Evolutionary conservation across 2,888 invertebrate genomes (phyloP).

Genomic region (Drosophila kuntzei): DNA sequence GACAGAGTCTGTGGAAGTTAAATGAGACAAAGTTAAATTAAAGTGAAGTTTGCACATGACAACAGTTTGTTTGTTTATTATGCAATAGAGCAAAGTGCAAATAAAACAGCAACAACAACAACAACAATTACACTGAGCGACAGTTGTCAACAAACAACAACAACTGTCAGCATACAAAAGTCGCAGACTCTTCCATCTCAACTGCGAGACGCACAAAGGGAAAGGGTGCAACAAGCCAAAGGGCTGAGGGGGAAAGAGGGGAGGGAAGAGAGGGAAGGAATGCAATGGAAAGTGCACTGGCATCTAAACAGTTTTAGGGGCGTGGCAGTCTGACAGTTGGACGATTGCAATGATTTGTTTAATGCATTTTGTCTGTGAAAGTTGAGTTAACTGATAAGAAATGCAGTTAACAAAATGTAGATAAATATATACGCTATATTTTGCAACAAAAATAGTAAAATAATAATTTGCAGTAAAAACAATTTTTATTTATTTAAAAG

Average conservation of each 20-base stretch:
- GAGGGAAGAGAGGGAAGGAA: not conserved
- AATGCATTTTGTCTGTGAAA: constrained; percentile 15
- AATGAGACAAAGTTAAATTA: constrained; percentile 60
- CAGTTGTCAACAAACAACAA: constrained; percentile 42
- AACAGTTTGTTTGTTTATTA: constrained; percentile 52
- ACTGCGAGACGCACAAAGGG: constrained; percentile 26
- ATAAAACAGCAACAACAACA: constrained; percentile 33
- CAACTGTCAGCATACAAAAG: constrained; percentile 41
- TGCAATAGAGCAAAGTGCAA: constrained; percentile 74
- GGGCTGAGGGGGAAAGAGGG: not conserved
- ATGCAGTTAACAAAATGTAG: not conserved
- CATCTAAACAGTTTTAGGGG: constrained; percentile 16
- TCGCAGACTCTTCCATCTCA: constrained; percentile 22
- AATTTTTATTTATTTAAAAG: too few species aligned
- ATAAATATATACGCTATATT: not conserved
- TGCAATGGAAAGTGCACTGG: constrained; percentile 14
- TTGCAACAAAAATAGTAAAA: too few species aligned
- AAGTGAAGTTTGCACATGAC: constrained; percentile 34
- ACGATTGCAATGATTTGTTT: constrained; percentile 19
- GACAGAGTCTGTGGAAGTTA: constrained; percentile 50
- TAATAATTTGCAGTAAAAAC: too few species aligned
- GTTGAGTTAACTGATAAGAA: constrained; percentile 4
- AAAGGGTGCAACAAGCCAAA: constrained; percentile 18
- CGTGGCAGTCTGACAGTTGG: constrained; percentile 7
- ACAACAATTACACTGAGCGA: constrained; percentile 21